A percentile compares a stretch with the other conserved stretches of the same genome.
Conservation (phyloP, 1,140 invertebrate species). For the Drosophila ironensis region DNA sequence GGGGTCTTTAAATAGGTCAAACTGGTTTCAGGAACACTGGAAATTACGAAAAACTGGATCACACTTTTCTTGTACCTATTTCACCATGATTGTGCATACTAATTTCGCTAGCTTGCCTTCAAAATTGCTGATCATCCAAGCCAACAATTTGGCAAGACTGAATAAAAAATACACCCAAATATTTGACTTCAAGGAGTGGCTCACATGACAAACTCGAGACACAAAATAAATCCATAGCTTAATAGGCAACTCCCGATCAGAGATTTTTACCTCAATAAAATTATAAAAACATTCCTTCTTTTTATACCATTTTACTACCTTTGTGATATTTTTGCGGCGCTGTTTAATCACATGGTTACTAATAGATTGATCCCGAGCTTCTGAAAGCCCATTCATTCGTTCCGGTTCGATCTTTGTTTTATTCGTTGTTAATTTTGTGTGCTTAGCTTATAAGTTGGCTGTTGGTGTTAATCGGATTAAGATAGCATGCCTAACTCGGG, state of each 20-base stretch:
- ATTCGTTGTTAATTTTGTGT: constrained; percentile 1
- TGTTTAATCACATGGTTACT: constrained; percentile 11
- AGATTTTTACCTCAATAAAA: not conserved
- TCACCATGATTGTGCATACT: constrained; percentile 3
- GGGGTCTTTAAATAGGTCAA: constrained; percentile 11
- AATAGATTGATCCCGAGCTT: not conserved
- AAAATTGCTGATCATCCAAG: not conserved
- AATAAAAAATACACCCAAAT: not conserved
- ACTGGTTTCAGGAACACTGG: not conserved
- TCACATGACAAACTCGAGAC: constrained; percentile 32
- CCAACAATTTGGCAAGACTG: not conserved
- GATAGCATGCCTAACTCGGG: constrained; percentile 1
- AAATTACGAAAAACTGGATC: too few species aligned
- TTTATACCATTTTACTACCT: not conserved
- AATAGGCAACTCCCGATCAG: too few species aligned
- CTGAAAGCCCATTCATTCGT: not conserved
- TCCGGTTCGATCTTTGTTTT: not conserved
- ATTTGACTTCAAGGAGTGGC: constrained; percentile 5
- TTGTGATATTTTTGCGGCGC: not conserved
- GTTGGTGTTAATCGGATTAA: constrained; percentile 2
- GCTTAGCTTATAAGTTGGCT: not conserved
- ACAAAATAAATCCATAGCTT: constrained; percentile 7
- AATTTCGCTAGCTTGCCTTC: not conserved
- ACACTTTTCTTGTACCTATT: not conserved
- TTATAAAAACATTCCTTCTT: not conserved